Base-by-base conservation (phyloP, 2,113 vertebrate species). In the Caretta caretta region DNA sequence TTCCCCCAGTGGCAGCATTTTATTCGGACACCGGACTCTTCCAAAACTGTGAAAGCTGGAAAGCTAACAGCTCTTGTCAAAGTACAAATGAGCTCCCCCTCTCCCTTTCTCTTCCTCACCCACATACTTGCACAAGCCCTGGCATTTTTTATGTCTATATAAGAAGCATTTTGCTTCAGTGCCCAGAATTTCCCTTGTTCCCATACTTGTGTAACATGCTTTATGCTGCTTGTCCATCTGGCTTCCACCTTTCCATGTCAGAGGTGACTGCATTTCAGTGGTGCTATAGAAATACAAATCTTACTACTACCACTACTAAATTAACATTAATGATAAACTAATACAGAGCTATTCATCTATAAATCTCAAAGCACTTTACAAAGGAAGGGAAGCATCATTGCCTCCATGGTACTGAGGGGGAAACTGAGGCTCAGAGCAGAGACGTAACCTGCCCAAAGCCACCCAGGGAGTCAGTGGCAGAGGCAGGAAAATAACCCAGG, bases 191-290 rank as follows among this genome's bases (percentile, higher is more conserved):
- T 80, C 56, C 65, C 75, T 14, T 56, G 29, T 87, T 25, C 80
- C 59, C 80, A 51, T 14, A 1, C 42, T 59, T 3, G 17, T 29
- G 72, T 65, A 51, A 35, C 65, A 22, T 9, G 2, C 89, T 22
- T 35, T 83, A 85, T 82, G 10, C 3, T 31, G 25, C 76, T 92
- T 19, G 8, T 2, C 25, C 38, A 5, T 54, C 46, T 1, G 0
- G 2, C 17, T 81, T 84, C 42, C 0, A 0, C 62, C 57, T 76
- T 27, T 76, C 49, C 4, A 0, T 56, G 22, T 29, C 38, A 42
- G 48, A 27, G 27, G 2, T 38, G 5, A 1, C 56, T 0, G 31
- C 25, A 27, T 24, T 20, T 0, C n/a, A 69, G 83, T 0, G 2
- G 24, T 46, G 4, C 56, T 5, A 6, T 10, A 25, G 35, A 0